Percentiles rank a stretch among this genome's conserved stretches.
Conservation (phyloP, 2,888 invertebrate species). For the Spatulosminthurus flaviceps region DNA sequence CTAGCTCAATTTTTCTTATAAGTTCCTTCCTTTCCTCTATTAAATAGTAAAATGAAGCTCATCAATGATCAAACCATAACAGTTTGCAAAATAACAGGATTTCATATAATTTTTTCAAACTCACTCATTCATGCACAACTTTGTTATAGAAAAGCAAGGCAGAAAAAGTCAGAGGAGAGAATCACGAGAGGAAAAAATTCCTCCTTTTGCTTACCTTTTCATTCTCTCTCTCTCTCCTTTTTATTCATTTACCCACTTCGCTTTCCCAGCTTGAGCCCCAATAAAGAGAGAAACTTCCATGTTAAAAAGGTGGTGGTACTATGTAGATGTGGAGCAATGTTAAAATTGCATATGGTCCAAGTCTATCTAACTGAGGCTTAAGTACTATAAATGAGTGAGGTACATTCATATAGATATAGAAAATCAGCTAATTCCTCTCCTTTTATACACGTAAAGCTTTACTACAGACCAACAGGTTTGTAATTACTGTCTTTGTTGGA, state of each 20-base stretch:
- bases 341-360: not conserved
- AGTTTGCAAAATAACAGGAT: not conserved
- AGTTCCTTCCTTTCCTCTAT: too few species aligned
- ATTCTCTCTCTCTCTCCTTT: too few species aligned
- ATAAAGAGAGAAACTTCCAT: constrained; percentile 1
- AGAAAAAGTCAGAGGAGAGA: too few species aligned
- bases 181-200: not conserved
- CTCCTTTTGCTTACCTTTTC: not conserved
- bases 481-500: constrained; percentile 13
- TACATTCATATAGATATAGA: too few species aligned
- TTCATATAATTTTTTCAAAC: not conserved
- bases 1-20: too few species aligned
- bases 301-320: not conserved
- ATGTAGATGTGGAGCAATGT: not conserved
- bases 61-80: not conserved
- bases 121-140: too few species aligned
- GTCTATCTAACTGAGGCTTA: too few species aligned
- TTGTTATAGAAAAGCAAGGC: too few species aligned
- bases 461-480: not conserved
- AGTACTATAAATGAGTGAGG: too few species aligned
- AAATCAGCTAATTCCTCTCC: constrained; percentile 2
- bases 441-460: not conserved
- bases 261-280: constrained; percentile 16
- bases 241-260: not conserved
- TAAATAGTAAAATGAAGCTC: not conserved